Percentiles rank a stretch among this genome's conserved stretches.
phyloP scores from a whole-genome alignment of 2,888 invertebrate genomes.

The Elaeidobius kamerunicus region DNA sequence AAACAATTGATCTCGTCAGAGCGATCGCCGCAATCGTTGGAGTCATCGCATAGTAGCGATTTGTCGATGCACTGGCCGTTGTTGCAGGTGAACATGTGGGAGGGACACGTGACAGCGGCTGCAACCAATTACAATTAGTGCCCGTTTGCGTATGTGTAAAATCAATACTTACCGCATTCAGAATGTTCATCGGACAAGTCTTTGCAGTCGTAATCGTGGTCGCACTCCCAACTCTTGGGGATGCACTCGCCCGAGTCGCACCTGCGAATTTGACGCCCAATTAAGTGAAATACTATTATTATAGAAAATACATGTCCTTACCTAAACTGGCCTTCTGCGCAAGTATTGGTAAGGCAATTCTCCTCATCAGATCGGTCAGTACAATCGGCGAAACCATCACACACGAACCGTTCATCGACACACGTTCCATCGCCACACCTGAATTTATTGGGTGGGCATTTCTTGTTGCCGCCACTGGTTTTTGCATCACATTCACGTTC shows the following conservation, averaged over 20 bases:
- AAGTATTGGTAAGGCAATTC: slow-evolving; percentile 44
- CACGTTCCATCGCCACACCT: slow-evolving; percentile 54
- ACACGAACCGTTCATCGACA: slow-evolving; percentile 50
- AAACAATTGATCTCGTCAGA: slow-evolving; percentile 55
- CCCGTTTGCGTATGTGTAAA: background rate
- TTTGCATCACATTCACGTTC: slow-evolving; percentile 52
- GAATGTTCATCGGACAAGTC: slow-evolving; percentile 74
- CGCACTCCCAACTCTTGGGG: slow-evolving; percentile 64
- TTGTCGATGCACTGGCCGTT: slow-evolving; percentile 58
- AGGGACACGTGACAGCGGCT: slow-evolving; percentile 39
- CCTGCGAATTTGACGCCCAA: slow-evolving; percentile 45
- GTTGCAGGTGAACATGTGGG: slow-evolving; percentile 50
- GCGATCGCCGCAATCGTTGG: slow-evolving; percentile 58
- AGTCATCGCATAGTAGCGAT: slow-evolving; percentile 55
- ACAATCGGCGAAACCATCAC: slow-evolving; percentile 55
- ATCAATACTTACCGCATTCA: slow-evolving; percentile 50
- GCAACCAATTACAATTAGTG: slow-evolving; percentile 13
- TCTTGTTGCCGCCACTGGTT: background rate
- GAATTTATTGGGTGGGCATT: slow-evolving; percentile 52
- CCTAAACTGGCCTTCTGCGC: slow-evolving; percentile 44
- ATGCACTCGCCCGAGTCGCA: slow-evolving; percentile 71
- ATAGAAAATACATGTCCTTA: no score
- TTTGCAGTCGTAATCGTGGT: slow-evolving; percentile 69
- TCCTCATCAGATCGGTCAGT: slow-evolving; percentile 52
- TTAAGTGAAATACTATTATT: background rate